Evolutionary conservation across 2,888 invertebrate genomes (phyloP).

Genomic region (Polydrusus pterygomalis): DNA sequence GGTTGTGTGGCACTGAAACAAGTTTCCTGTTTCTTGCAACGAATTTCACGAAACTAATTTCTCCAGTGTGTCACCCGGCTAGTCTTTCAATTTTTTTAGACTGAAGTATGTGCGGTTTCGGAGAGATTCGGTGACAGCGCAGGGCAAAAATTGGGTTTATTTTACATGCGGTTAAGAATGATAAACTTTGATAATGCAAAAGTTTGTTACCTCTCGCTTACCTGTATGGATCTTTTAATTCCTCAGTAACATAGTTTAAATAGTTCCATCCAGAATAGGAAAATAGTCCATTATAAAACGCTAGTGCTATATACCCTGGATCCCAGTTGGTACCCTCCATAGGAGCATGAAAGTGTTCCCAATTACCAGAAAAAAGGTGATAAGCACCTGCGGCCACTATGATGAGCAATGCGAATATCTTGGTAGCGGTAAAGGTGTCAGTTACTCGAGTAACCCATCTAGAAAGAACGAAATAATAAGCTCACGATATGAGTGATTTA

Average conservation of each 20-base stretch:
- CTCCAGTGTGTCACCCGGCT: no score
- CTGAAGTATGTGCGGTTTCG: no score
- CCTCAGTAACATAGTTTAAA: conserved; percentile 95
- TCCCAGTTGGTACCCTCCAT: conserved; percentile 86
- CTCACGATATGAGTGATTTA: no score
- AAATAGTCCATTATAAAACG: conserved; percentile 94
- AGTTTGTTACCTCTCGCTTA: conserved; percentile 63
- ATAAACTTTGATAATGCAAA: no score
- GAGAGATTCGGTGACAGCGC: no score
- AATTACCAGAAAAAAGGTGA: conserved; percentile 83
- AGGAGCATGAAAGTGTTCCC: conserved; percentile 83
- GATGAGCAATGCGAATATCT: conserved; percentile 87
- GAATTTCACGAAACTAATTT: no score
- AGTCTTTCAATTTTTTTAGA: no score
- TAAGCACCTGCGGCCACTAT: conserved; percentile 88
- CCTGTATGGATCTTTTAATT: conserved; percentile 88
- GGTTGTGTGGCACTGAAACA: no score
- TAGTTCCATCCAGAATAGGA: conserved; percentile 97
- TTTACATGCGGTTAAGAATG: no score
- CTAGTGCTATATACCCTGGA: conserved; percentile 89
- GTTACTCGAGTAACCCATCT: conserved; percentile 93
- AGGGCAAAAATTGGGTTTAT: no score
- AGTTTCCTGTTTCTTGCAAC: no score
- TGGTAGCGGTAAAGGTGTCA: conserved; percentile 94
- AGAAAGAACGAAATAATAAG: conserved; percentile 7